These are phyloP conservation scores for Cygnus buccinator DNA, from an alignment of 2,113 vertebrate species.

Conservation along the genomic window DNA sequence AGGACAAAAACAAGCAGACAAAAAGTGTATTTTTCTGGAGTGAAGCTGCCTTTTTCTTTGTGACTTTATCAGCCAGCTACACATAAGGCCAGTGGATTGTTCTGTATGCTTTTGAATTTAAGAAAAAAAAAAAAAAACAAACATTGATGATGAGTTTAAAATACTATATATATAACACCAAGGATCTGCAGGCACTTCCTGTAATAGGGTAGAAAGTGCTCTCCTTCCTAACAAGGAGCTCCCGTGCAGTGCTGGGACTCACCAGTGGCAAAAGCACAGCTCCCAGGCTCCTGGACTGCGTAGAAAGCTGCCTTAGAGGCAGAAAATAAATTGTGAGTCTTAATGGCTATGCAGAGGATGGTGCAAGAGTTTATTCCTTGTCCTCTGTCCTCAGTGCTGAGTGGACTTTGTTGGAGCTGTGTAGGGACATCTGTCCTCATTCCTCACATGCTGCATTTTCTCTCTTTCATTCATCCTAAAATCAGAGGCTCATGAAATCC, in stretches of 20 bases:
- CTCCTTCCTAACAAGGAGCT: background rate
- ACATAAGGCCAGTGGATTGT: rapidly evolving
- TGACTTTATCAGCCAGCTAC: background rate
- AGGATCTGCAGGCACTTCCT: background rate
- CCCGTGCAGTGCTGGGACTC: background rate
- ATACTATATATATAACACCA: rapidly evolving
- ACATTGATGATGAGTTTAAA: background rate
- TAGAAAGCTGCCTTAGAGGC: background rate
- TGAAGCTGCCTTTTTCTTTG: background rate
- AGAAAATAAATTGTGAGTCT: background rate
- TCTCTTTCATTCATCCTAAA: background rate
- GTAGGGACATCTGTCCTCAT: background rate
- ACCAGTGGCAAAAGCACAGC: rapidly evolving
- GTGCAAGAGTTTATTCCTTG: background rate
- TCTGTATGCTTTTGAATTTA: background rate
- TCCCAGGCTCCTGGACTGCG: background rate
- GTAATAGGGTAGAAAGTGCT: background rate
- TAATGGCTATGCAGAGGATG: background rate
- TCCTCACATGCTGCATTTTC: background rate
- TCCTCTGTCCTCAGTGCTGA: too few species aligned
- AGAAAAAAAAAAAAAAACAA: background rate
- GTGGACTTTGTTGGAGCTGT: background rate
- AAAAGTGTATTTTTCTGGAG: background rate
- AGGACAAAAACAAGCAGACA: background rate
- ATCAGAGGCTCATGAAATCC: background rate